These are phyloP conservation scores for Phrynocephalus guinanensis DNA, from an alignment of 2,797 vertebrate genomes.

Conservation along the genomic window DNA sequence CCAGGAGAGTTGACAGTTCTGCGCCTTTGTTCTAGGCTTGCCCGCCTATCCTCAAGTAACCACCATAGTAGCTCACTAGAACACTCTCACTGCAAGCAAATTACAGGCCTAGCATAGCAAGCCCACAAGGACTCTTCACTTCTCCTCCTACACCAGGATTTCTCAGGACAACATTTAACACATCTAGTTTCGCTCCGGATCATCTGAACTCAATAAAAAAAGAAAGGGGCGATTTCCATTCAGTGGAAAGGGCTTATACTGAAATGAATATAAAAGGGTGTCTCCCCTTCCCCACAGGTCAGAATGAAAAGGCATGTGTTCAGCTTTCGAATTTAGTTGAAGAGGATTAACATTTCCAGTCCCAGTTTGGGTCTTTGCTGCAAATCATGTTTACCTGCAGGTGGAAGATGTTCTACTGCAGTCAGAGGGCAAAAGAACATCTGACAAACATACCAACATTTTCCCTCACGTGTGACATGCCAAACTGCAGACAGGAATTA, in stretches of 20 bases:
- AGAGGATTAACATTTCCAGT: conserved; percentile 2
- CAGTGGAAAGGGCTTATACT: conserved; percentile 15
- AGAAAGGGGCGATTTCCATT: not conserved
- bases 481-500: not conserved
- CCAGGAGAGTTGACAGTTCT: not conserved
- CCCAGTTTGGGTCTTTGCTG: conserved; percentile 17
- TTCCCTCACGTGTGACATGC: not conserved
- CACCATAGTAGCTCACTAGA: not conserved
- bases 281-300: not conserved
- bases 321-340: not conserved
- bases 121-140: not conserved
- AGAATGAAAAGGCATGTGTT: conserved; percentile 2
- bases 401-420: not conserved
- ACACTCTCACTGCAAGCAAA: not conserved
- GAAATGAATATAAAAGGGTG: conserved; percentile 12
- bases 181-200: not conserved
- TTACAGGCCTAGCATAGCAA: not conserved
- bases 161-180: not conserved
- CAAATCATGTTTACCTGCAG: conserved; percentile 23
- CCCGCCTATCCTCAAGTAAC: not conserved
- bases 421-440: not conserved
- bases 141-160: not conserved
- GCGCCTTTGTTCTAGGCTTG: not conserved
- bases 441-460: not conserved
- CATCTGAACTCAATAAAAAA: conserved; percentile 27